These are phyloP conservation scores for Eufriesea mexicana DNA, from an alignment of 1,140 invertebrate genomes.

Conservation along the genomic window DNA sequence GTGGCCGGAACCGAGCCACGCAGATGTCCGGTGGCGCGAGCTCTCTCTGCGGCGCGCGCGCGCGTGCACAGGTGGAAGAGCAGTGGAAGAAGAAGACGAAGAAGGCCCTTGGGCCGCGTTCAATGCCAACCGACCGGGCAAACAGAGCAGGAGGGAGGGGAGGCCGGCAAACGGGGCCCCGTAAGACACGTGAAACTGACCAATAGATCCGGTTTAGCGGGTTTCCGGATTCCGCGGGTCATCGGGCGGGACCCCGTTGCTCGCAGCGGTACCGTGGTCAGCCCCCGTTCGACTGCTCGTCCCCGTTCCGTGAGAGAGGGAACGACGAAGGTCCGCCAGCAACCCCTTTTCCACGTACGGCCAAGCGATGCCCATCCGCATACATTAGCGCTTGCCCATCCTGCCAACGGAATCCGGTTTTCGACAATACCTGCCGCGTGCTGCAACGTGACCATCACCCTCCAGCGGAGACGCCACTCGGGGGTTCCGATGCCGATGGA, in stretches of 20 bases:
- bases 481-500: neutral
- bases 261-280: constrained; percentile 54
- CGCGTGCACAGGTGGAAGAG: constrained; percentile 60
- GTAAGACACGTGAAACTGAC: constrained; percentile 80
- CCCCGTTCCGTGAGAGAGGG: constrained; percentile 29
- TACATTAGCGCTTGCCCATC: constrained; percentile 60
- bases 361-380: constrained; percentile 58
- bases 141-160: constrained; percentile 27
- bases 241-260: constrained; percentile 63
- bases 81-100: constrained; percentile 37
- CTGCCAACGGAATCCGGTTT: constrained; percentile 60
- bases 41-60: neutral
- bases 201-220: constrained; percentile 83
- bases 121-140: constrained; percentile 52
- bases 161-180: constrained; percentile 32
- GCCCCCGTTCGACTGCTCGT: constrained; percentile 35
- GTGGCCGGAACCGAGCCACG: constrained; percentile 31
- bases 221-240: constrained; percentile 82
- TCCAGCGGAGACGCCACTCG: neutral
- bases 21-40: constrained; percentile 39
- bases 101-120: constrained; percentile 36
- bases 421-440: constrained; percentile 60
- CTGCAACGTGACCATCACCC: constrained; percentile 29
- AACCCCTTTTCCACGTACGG: constrained; percentile 61
- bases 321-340: constrained; percentile 50